Base-by-base conservation (phyloP, 2,888 invertebrate species). In the Tetranychus piercei region DNA sequence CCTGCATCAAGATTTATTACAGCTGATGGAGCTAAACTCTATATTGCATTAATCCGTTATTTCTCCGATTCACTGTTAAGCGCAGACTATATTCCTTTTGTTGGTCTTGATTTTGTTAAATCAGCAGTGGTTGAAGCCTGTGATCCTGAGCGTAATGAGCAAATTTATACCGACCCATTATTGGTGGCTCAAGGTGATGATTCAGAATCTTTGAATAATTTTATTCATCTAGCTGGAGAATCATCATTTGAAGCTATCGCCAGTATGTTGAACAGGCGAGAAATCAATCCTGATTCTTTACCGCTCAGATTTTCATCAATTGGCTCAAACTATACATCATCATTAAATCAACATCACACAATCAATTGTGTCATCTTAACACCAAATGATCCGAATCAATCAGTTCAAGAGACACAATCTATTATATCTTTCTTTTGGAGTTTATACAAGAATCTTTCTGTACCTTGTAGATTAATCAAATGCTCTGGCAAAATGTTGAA, bases 31-130 rank as follows among this genome's bases (percentile, higher is more conserved):
- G 69, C 34, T 69, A 20, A 69, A 22, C 11, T 23, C 4, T 23
- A 20, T 23, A 20, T 20, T 22, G 34, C 20, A 5, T 23, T 69
- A 11, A 20, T 8, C 69, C 20, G 34, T 6, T 69, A 22, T 22
- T 23, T 23, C 9, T 23, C 69, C 5, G n/a, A 18, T 6, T 69
- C 34, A 1, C 34, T 69, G 20, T 69, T 23, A 4, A 20, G 6
- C 6, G 22, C 22, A 20, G 69, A 22, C 11, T 69, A 23, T 20
- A 69, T 69, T 20, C 20, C 22, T 22, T 20, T 69, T 69, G 34
- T 23, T 22, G 69, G 69, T 23, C 69, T 69, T 15, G 69, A 69
- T 22, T 20, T 69, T 11, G 69, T 69, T 20, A 69, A 69, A 69
- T 69, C 69, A 23, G 69, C 69, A 11, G 7, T 69, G 5, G 22